Base-by-base conservation (phyloP, 1,140 invertebrate species). In the Drosophila orena region DNA sequence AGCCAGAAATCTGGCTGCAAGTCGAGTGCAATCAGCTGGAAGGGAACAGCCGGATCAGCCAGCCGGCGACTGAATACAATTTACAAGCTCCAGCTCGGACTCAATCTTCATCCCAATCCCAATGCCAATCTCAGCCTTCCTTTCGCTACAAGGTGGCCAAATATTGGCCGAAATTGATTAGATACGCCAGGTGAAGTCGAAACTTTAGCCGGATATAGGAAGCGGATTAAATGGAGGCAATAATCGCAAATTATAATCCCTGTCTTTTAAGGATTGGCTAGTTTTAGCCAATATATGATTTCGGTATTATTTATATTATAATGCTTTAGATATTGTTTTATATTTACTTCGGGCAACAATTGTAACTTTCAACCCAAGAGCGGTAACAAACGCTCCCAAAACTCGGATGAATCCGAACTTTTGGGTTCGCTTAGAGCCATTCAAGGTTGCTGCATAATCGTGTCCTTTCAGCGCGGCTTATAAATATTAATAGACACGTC, bases 21-120 rank as follows among this genome's bases (percentile, higher is more conserved):
- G 58, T 79, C 79, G 79, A 76, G 83, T 81, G 70, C 76, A 88
- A 61, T 83, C 70, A 79, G 65, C 74, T 83, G 83, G 84, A 88
- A 88, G 79, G 60, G 49, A 59, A 40, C 55, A 44, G 42, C 10
- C 6, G 10, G 15, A 12, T 10, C 10, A 44, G 42, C 42, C 4
- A 77, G 62, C 58, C 75, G 78, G 74, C 57, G 69, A 78, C 79
- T 78, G 76, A 88, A 68, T 70, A 75, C 74, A 77, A 86, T 81
- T 86, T 86, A 85, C 84, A 77, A 85, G 53, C 61, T 56, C 68
- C 40, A 64, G 47, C 75, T 69, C 50, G 22, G 62, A 37, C 30
- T 46, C 54, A 42, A 54, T 54, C 55, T 57, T 34, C 40, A 44
- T 49, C n/a, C 20, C 38, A 66, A 44, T 49, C n/a, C 20, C 38